Base-by-base conservation (phyloP, 2,888 invertebrate species). In the Entomobrya multifasciata region DNA sequence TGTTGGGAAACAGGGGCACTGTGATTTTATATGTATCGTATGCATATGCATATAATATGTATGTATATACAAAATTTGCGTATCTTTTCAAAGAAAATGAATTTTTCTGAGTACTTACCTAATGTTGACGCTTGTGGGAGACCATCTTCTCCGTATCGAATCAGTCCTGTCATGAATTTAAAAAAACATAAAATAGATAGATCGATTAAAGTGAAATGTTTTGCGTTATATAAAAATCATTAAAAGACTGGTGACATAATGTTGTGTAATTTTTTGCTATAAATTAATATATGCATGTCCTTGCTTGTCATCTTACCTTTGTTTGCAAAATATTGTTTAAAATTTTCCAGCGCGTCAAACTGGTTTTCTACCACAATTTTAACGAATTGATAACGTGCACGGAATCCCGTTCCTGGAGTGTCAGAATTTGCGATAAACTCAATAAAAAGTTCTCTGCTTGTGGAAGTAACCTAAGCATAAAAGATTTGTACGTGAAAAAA, bases 351-450 rank as follows among this genome's bases (percentile, higher is more conserved):
- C 1, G 88, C 70, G 47, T 88, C 90, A 47, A 89, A 88, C 25
- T 79, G 81, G 55, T 86, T 87, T 76, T 91, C 89, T 8, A 88
- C 57, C 25, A 90, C 87, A 57, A 90, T 88, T 81, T 90, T 90
- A 25, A 87, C 78, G 78, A 92, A 92, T 41, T 91, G 88, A 87
- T 91, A 92, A 55, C 83, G 95, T 85, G 96, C 96, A 91, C 95
- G 95, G 92, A 96, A 96, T 0, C 96, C 96, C 91, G 95, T 95
- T 0, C 96, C 96, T 0, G 96, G 96, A 92, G 94, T 94, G 86
- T 95, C 95, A 0, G 96, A 96, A 93, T 96, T 96, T 83, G 96
- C 96, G 57, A 96, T 95, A 93, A 97, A 97, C 93, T 97, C 96
- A 90, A 97, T 94, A 92, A 95, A 95, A 85, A 97, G 94, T 91